phyloP scores from a whole-genome alignment of 2,888 invertebrate species.

The Pediacus dermestoides region DNA sequence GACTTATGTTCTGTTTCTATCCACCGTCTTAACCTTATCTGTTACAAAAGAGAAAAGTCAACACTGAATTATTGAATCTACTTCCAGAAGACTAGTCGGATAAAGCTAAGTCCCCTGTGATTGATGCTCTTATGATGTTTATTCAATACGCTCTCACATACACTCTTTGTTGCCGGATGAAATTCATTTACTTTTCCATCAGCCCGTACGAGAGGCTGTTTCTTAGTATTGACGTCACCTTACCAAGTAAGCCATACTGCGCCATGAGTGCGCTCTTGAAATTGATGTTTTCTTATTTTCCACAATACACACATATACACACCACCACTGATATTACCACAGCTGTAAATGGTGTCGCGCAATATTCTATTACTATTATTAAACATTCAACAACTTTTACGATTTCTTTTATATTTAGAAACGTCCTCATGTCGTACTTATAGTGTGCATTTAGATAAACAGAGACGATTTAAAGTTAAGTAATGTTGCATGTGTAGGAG shows the following conservation, averaged over 20 bases:
- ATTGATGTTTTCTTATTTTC: slow-evolving; percentile 16
- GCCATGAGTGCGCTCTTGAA: background rate
- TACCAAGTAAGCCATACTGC: slow-evolving; percentile 4
- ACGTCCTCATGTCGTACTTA: too few species aligned
- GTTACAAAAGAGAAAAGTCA: slow-evolving; percentile 36
- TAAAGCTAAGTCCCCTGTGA: slow-evolving; percentile 40
- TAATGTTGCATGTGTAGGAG: too few species aligned
- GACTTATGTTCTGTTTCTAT: too few species aligned
- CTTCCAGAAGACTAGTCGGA: slow-evolving; percentile 36
- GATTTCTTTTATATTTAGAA: too few species aligned
- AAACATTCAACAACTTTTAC: too few species aligned
- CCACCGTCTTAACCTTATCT: slow-evolving; percentile 6
- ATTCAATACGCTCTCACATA: slow-evolving; percentile 34
- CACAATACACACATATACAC: slow-evolving; percentile 10
- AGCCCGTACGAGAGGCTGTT: too few species aligned
- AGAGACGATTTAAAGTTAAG: too few species aligned
- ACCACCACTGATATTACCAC: too few species aligned
- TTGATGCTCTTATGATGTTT: slow-evolving; percentile 42
- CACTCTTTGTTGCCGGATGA: slow-evolving; percentile 23
- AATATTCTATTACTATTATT: too few species aligned
- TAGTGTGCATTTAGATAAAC: too few species aligned
- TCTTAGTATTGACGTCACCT: slow-evolving; percentile 9
- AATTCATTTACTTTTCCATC: slow-evolving; percentile 27
- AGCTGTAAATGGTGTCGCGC: too few species aligned
- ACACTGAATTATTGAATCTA: slow-evolving; percentile 42